Evolutionary conservation across 2,797 vertebrate species (phyloP).

Genomic region (Leptoclinus maculatus): DNA sequence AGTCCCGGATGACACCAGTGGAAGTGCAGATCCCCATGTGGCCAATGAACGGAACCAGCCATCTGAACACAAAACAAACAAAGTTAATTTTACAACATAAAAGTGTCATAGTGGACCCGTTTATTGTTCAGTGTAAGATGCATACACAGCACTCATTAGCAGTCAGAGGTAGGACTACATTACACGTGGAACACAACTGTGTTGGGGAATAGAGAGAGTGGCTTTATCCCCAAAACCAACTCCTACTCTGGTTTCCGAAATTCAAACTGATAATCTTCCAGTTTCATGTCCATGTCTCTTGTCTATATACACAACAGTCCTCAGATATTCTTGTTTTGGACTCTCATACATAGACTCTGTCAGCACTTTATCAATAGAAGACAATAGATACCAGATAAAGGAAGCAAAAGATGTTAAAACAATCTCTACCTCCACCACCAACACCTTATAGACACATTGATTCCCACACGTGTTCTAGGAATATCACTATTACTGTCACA

Average conservation of each 20-base stretch:
- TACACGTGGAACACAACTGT: background rate
- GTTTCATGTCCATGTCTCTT: background rate
- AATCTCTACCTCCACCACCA: background rate
- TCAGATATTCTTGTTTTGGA: background rate
- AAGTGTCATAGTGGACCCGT: background rate
- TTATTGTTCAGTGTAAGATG: background rate
- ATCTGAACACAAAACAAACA: conserved; percentile 78
- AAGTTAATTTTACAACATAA: background rate
- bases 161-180: background rate
- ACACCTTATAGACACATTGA: background rate
- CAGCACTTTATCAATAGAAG: background rate
- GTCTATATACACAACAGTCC: background rate
- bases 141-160: background rate
- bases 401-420: background rate
- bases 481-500: background rate
- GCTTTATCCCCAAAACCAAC: no score
- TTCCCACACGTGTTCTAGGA: background rate
- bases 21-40: conserved; percentile 99
- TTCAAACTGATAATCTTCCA: background rate
- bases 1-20: conserved; percentile 94
- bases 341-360: background rate
- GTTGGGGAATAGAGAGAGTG: no score
- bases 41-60: conserved; percentile 96
- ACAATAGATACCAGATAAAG: background rate
- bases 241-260: background rate